Evolutionary conservation across 2,113 vertebrate genomes (phyloP).

Genomic region (Heterotilapia buettikoferi): DNA sequence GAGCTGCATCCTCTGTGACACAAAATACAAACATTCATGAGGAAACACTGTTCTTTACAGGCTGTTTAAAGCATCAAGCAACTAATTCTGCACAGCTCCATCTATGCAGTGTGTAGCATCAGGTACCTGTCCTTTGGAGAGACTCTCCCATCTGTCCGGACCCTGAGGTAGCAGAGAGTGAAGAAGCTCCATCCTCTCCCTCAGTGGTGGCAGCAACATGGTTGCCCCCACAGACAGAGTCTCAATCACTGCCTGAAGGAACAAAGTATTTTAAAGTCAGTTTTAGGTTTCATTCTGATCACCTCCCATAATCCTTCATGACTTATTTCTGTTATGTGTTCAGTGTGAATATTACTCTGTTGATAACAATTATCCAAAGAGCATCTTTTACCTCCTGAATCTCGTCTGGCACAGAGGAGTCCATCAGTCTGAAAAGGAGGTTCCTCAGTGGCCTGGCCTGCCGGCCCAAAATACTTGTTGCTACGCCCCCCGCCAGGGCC

Average conservation of each 20-base stretch:
- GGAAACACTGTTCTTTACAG: not conserved
- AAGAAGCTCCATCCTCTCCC: slow-evolving; percentile 95
- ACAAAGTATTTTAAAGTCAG: not conserved
- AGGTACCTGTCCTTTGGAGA: slow-evolving; percentile 95
- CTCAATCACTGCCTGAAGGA: slow-evolving; percentile 88
- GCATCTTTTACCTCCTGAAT: slow-evolving; percentile 85
- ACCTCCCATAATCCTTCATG: not conserved
- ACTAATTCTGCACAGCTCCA: rapidly evolving
- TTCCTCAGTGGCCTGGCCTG: slow-evolving; percentile 94
- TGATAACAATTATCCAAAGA: not conserved
- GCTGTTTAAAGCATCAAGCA: not conserved
- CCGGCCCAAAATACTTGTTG: slow-evolving; percentile 93
- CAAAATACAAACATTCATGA: not conserved
- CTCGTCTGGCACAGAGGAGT: slow-evolving; percentile 95
- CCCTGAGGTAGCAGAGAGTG: slow-evolving; percentile 95
- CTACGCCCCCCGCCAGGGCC: slow-evolving; percentile 92
- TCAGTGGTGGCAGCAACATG: slow-evolving; percentile 91
- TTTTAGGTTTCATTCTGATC: not conserved
- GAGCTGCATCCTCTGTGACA: slow-evolving; percentile 88
- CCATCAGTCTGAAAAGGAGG: slow-evolving; percentile 93
- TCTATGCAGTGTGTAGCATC: rapidly evolving
- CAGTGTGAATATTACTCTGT: not conserved
- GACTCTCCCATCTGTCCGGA: slow-evolving; percentile 95
- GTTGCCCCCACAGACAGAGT: slow-evolving; percentile 97
- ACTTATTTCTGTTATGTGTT: not conserved